Base-by-base conservation (phyloP, 2,113 vertebrate genomes). In the Potamarius usumacintae region DNA sequence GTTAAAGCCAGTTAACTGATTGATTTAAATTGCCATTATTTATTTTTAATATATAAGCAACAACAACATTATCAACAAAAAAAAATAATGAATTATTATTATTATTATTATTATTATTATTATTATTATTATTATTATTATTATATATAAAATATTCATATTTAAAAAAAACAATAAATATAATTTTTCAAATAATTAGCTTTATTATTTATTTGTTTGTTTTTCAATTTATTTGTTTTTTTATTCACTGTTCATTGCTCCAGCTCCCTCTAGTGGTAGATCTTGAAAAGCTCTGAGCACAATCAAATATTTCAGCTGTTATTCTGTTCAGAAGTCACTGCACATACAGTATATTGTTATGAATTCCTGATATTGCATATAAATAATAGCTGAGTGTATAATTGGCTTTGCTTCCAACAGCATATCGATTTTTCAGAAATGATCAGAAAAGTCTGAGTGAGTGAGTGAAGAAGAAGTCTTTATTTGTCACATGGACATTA, bases 251-350 rank as follows among this genome's bases (percentile, higher is more conserved):
- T 27, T 81, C 48, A 53, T 79, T 86, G 63, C 69, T 83, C 83
- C 91, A 91, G 94, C 93, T 92, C 95, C 94, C 94, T 92, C 95
- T 94, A 18, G 90, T 94, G 94, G 92, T 86, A 18, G 14, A 60
- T 85, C 76, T 18, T 74, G 9, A 74, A 72, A 82, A 20, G 0
- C n/a, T 69, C 63, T 27, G 9, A 5, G 14, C 7, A 7, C 25
- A 22, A 83, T 83, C 14, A 11, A 53, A 22, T 57, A 25, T 63
- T 65, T 34, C 30, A 48, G 48, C 15, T 2, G 25, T 76, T 60
- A n/a, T n/a, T 53, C 10, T 53, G 7, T 27, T 53, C 27, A 18
- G 9, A 57, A 30, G 77, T 79, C n/a, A 55, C 52, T 30, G 77
- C 50, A 17, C 77, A 7, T 7, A 42, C 42, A 42, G 42, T 42